Base-by-base conservation (phyloP, 2,113 vertebrate species). In the Carassius gibelio region DNA sequence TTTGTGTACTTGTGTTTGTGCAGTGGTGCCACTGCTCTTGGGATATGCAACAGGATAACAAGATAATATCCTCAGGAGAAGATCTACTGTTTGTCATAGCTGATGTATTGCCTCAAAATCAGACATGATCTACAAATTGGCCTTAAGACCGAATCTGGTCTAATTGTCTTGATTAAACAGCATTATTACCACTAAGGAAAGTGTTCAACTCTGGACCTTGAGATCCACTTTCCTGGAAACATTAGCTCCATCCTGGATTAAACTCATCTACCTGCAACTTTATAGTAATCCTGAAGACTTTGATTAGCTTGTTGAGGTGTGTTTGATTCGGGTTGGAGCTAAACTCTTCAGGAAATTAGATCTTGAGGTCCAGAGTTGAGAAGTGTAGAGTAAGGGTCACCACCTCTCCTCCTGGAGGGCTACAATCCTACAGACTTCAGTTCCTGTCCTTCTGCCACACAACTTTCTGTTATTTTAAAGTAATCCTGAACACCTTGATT, bases 31-130 rank as follows among this genome's bases (percentile, higher is more conserved):
- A 38, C 69, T 42, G 72, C 64, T 50, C 38, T 77, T 78, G 85
- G 50, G 11, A 21, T 30, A 50, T 9, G 48, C 74, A 78, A 62
- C 15, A 17, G 72, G 74, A 79, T 64, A 93, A 93, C 91, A 93
- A 23, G 85, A 92, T 87, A 93, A 93, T 89, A 92, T 89, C 91
- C 92, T 3, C 82, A 86, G 87, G 92, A 90, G 38, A 21, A 89
- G 77, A 87, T 88, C 26, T 26, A 78, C 14, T 93, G 90, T 94
- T 94, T 94, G 72, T 19, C 19, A 13, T 21, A 19, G 30, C 21
- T 52, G 52, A 90, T 83, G 75, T 91, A 89, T 92, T 92, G 89
- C 87, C 86, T 30, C 38, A 42, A 86, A 75, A 45, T 48, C 55
- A 74, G 52, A 74, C 3, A n/a, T 52, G 50, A n/a, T 77, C 62